Conservation (phyloP, 2,113 vertebrate genomes). For the Cervus canadensis region DNA sequence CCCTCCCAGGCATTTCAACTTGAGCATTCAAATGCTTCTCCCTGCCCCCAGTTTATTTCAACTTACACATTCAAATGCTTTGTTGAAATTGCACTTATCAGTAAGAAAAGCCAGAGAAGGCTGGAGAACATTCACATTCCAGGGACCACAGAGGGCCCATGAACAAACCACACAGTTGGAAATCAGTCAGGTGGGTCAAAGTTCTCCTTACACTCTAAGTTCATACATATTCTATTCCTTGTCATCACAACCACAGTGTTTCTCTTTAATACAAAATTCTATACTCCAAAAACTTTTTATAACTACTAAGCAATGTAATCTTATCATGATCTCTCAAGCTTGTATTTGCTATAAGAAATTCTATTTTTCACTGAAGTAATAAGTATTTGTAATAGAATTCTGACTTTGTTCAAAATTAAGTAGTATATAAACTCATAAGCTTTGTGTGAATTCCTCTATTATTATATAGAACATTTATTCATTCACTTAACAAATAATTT, state of each 20-base stretch:
- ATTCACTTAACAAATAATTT: not conserved
- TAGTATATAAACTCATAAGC: not conserved
- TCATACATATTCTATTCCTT: not conserved
- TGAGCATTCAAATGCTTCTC: not conserved
- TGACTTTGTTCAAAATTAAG: not conserved
- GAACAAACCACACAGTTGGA: not conserved
- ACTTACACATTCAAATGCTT: not conserved
- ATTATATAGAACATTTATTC: not conserved
- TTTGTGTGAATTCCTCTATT: not conserved
- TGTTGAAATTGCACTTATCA: not conserved
- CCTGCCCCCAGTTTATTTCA: not conserved
- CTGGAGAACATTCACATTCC: not conserved
- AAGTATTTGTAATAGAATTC: not conserved
- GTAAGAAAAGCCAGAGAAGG: conserved; percentile 1
- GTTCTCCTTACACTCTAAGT: not conserved
- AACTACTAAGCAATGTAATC: not conserved
- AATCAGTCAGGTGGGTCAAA: not conserved
- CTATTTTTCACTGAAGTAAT: not conserved
- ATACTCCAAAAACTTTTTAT: not conserved
- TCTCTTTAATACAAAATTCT: not conserved
- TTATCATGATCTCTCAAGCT: not conserved
- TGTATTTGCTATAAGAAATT: not conserved
- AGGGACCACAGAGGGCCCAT: not conserved
- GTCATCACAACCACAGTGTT: not conserved
- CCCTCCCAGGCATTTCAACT: not conserved